These are phyloP conservation scores for Epinephelus fuscoguttatus DNA, from an alignment of 2,113 vertebrate species.

Conservation along the genomic window DNA sequence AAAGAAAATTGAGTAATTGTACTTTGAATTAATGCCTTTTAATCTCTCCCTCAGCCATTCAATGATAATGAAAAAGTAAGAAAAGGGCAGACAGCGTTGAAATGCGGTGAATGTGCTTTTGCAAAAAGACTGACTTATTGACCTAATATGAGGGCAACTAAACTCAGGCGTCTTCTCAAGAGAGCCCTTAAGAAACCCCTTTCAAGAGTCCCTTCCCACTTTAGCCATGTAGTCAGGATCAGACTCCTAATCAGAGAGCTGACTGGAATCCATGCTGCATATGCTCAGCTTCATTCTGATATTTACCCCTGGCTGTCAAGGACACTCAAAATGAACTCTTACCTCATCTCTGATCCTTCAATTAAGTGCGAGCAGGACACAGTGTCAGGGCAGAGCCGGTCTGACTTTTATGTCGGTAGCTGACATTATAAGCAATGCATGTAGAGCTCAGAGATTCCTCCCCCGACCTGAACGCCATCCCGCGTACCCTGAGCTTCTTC, in stretches of 20 bases:
- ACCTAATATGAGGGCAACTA: constrained; percentile 84
- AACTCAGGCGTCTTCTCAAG: constrained; percentile 83
- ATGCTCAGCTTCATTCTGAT: constrained; percentile 39
- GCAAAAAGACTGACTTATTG: constrained; percentile 79
- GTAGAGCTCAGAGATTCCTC: constrained; percentile 43
- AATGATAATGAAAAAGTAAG: constrained; percentile 85
- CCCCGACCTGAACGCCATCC: constrained; percentile 8
- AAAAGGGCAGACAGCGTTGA: constrained; percentile 1
- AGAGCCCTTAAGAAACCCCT: constrained; percentile 42
- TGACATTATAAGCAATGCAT: not conserved
- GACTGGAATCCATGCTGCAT: constrained; percentile 5
- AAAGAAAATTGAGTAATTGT: constrained; percentile 87
- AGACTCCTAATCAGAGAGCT: constrained; percentile 42
- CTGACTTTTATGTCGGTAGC: constrained; percentile 30
- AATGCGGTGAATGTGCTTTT: constrained; percentile 75
- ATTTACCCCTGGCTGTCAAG: constrained; percentile 49
- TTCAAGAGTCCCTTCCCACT: constrained; percentile 40
- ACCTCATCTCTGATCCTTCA: constrained; percentile 54
- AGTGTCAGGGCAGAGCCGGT: constrained; percentile 10
- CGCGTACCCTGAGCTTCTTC: constrained; percentile 4
- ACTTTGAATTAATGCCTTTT: constrained; percentile 91
- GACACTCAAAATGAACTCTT: constrained; percentile 46
- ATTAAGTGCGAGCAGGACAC: constrained; percentile 36
- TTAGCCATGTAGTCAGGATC: constrained; percentile 9
- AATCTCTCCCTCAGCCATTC: constrained; percentile 86